Percentiles rank a stretch among this genome's conserved stretches.
These are phyloP conservation scores for Stichopus horrens DNA, from an alignment of 53 echinoderm and acorn worm species.

Conservation along the genomic window DNA sequence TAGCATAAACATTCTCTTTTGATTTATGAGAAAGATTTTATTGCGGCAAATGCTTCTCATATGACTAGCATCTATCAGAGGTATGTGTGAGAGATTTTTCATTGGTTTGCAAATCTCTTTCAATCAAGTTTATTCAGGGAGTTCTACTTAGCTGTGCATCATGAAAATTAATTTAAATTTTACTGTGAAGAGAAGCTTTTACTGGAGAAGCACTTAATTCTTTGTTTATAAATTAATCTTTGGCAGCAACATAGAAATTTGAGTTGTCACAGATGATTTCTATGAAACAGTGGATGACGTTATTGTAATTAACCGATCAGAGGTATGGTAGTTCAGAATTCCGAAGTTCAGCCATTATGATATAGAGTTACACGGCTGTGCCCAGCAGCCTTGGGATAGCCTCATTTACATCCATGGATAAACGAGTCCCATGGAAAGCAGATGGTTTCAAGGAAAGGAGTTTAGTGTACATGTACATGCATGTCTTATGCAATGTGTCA, in stretches of 20 bases:
- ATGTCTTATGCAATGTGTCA: no score
- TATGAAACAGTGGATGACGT: background rate
- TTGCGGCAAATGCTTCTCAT: background rate
- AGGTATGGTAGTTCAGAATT: background rate
- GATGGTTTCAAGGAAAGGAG: background rate
- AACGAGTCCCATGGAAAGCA: background rate
- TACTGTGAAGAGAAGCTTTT: background rate
- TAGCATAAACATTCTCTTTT: background rate
- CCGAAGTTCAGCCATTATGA: background rate
- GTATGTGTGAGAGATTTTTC: background rate
- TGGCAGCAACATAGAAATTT: background rate
- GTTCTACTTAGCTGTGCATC: background rate
- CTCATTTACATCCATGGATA: background rate
- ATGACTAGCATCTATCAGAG: background rate
- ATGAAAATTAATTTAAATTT: background rate
- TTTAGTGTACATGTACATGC: background rate
- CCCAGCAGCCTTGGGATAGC: background rate
- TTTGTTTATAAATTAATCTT: constrained; percentile 14
- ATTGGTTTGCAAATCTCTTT: background rate
- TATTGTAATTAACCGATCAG: background rate
- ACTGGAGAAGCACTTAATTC: constrained; percentile 4
- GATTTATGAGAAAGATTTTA: constrained; percentile 6
- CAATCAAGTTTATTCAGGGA: background rate
- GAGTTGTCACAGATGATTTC: constrained; percentile 8
- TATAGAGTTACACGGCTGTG: background rate